phyloP scores from a whole-genome alignment of 2,113 vertebrate species.

The Muntiacus muntjak region DNA sequence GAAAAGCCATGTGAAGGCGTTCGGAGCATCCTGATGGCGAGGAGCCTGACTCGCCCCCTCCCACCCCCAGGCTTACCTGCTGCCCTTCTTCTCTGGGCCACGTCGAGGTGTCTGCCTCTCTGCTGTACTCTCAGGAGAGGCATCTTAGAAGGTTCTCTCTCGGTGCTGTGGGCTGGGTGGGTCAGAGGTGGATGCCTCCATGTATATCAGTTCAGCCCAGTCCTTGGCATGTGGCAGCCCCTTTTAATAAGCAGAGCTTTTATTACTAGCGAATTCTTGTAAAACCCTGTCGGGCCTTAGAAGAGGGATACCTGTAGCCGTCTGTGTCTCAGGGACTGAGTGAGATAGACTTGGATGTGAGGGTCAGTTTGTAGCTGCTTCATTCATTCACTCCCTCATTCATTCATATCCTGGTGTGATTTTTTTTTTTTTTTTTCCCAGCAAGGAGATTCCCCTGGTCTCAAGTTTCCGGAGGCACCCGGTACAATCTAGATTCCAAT shows the following conservation, averaged over 20 bases:
- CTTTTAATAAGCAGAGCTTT: background rate
- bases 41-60: background rate
- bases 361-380: background rate
- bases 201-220: fast-evolving
- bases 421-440: slow-evolving; percentile 31
- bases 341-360: background rate
- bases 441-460: slow-evolving; percentile 67
- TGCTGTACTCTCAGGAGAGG: background rate
- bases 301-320: background rate
- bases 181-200: background rate
- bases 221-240: background rate
- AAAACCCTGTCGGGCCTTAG: background rate
- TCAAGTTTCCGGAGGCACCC: slow-evolving; percentile 69
- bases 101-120: background rate
- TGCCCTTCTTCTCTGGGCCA: background rate
- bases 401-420: slow-evolving; percentile 51
- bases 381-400: slow-evolving; percentile 63
- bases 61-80: background rate
- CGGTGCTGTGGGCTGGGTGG: background rate
- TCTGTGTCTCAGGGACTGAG: background rate
- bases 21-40: fast-evolving
- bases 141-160: background rate
- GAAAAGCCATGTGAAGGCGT: background rate
- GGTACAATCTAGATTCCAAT: slow-evolving; percentile 71
- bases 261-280: background rate